These are phyloP conservation scores for Ophion ellenae DNA, from an alignment of 2,888 invertebrate genomes.

Conservation along the genomic window DNA sequence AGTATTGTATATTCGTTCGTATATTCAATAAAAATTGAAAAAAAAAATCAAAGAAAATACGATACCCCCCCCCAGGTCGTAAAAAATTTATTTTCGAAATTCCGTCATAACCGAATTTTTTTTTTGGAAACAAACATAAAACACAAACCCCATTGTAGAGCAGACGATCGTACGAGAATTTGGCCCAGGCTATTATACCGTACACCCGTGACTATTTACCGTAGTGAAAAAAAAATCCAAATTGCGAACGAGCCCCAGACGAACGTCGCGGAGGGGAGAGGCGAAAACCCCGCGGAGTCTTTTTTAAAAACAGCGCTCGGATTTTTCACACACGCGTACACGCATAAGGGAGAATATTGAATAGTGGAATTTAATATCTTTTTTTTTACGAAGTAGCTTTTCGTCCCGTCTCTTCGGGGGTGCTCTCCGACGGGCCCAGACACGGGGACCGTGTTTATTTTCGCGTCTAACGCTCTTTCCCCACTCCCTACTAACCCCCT, in stretches of 20 bases:
- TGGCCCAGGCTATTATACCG: too few species aligned
- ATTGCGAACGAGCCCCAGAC: too few species aligned
- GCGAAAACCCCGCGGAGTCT: too few species aligned
- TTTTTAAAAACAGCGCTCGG: not conserved
- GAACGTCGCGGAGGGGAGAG: too few species aligned
- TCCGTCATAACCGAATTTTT: slow-evolving; percentile 48
- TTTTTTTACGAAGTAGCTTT: slow-evolving; percentile 22
- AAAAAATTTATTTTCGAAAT: slow-evolving; percentile 75
- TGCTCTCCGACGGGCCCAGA: not conserved
- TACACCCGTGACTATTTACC: too few species aligned
- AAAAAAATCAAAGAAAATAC: too few species aligned
- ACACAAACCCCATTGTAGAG: slow-evolving; percentile 64
- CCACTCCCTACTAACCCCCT: not conserved
- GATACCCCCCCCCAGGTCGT: slow-evolving; percentile 44
- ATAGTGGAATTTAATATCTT: slow-evolving; percentile 51
- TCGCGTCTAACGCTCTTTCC: slow-evolving; percentile 10
- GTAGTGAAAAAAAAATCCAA: too few species aligned
- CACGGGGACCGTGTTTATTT: slow-evolving; percentile 36
- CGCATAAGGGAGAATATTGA: slow-evolving; percentile 21
- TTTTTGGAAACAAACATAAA: not conserved
- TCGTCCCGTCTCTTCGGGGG: not conserved
- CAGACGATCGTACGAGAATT: too few species aligned
- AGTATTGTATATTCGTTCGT: too few species aligned
- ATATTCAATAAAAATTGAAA: too few species aligned
- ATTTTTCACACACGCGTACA: slow-evolving; percentile 28